Evolutionary conservation across 1,140 invertebrate genomes (phyloP).

Genomic region (Arion vulgaris): DNA sequence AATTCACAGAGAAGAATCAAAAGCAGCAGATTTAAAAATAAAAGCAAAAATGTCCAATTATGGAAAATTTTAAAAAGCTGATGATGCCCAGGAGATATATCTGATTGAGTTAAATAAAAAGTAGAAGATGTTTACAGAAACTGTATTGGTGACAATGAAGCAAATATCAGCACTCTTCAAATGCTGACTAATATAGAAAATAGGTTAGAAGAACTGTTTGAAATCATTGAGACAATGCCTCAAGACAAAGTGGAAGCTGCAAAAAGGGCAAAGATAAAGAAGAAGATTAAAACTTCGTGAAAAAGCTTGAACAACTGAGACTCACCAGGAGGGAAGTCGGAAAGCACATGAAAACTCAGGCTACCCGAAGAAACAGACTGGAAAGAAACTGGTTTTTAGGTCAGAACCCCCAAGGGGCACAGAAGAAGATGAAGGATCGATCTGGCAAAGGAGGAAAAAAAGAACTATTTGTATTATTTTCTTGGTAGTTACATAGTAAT

Average conservation of each 20-base stretch:
- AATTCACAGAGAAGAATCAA: constrained; percentile 69
- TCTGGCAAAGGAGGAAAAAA: constrained; percentile 67
- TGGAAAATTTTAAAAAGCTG: constrained; percentile 71
- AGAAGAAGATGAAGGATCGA: constrained; percentile 70
- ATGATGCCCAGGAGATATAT: constrained; percentile 72
- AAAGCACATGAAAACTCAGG: constrained; percentile 72
- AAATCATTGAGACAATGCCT: constrained; percentile 73
- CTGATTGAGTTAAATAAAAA: constrained; percentile 68
- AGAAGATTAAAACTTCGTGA: constrained; percentile 70
- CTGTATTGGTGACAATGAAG: constrained; percentile 73
- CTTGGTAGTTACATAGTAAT: constrained; percentile 45
- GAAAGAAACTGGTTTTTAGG: constrained; percentile 70
- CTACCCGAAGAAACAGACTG: constrained; percentile 72
- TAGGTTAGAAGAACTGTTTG: constrained; percentile 72
- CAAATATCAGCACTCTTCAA: constrained; percentile 73
- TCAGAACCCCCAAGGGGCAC: constrained; percentile 72
- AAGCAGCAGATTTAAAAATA: constrained; percentile 71
- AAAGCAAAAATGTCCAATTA: constrained; percentile 73
- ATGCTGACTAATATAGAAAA: constrained; percentile 74
- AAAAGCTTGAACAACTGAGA: constrained; percentile 70
- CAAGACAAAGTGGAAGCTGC: constrained; percentile 72
- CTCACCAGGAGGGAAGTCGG: constrained; percentile 71
- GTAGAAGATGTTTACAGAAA: constrained; percentile 72
- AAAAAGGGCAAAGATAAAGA: constrained; percentile 74
- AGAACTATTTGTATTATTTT: constrained; percentile 72